phyloP scores from a whole-genome alignment of 2,113 vertebrate species.

The Gasterosteus aculeatus region DNA sequence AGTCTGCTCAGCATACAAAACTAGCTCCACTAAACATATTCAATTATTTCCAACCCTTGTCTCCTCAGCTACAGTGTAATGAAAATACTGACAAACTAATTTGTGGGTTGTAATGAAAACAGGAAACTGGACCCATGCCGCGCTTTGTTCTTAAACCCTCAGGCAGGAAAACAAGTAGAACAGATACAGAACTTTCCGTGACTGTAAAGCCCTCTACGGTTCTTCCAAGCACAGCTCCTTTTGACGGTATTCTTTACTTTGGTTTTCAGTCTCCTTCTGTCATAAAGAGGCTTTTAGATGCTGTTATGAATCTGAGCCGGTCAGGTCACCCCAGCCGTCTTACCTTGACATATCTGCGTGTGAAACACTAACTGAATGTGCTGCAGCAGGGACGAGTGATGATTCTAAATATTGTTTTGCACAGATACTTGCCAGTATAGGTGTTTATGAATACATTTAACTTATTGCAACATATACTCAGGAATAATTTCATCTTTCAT shows the following conservation, averaged over 20 bases:
- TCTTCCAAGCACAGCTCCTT: background rate
- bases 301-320: background rate
- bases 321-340: background rate
- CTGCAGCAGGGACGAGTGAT: background rate
- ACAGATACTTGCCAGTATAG: background rate
- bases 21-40: constrained; percentile 40
- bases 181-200: background rate
- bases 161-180: constrained; percentile 12
- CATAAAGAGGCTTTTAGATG: constrained; percentile 10
- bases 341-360: background rate
- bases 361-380: background rate
- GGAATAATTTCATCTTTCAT: background rate
- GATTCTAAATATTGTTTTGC: background rate
- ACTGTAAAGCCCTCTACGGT: constrained; percentile 29
- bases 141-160: constrained; percentile 3
- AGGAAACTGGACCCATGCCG: background rate
- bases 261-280: background rate
- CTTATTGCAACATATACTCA: background rate
- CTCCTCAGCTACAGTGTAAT: constrained; percentile 9
- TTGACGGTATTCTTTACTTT: background rate
- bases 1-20: constrained; percentile 37
- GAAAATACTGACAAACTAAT: constrained; percentile 34
- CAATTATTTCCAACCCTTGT: constrained; percentile 12
- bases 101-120: constrained; percentile 40
- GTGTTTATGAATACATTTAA: background rate